Evolutionary conservation across 2,113 vertebrate genomes (phyloP).

Genomic region (Hypocryptadius cinnamomeus): DNA sequence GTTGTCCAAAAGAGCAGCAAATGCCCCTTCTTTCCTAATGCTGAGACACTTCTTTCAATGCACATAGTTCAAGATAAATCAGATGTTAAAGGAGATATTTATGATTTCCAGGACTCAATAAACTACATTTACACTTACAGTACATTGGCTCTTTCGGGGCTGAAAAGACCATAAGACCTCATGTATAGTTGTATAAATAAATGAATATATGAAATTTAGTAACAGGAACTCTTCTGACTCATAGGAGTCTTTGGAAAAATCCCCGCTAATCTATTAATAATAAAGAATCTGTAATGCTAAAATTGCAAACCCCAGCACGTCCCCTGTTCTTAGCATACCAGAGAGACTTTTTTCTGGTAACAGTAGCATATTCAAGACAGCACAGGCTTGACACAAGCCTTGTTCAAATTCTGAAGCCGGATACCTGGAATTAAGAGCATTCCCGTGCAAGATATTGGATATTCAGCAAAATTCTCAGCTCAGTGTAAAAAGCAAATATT

Average conservation of each 20-base stretch:
- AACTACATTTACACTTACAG: background rate
- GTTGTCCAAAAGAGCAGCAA: background rate
- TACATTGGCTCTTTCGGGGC: background rate
- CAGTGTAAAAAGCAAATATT: conserved; percentile 4
- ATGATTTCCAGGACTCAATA: conserved; percentile 2
- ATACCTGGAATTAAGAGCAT: conserved; percentile 12
- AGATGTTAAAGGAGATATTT: background rate
- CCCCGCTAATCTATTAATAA: conserved; percentile 52
- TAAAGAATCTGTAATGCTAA: conserved; percentile 58
- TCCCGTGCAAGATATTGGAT: background rate
- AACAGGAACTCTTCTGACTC: conserved; percentile 50
- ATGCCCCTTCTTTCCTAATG: background rate
- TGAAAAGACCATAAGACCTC: conserved; percentile 1
- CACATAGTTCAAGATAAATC: background rate
- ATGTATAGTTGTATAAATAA: conserved; percentile 20
- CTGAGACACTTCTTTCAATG: background rate
- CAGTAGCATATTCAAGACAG: conserved; percentile 49
- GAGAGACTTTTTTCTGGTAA: conserved; percentile 20
- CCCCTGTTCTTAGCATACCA: conserved; percentile 41
- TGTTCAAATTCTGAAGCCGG: conserved; percentile 15
- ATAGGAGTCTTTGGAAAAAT: conserved; percentile 55
- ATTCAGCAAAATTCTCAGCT: background rate
- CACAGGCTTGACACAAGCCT: background rate
- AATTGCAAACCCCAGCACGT: conserved; percentile 50
- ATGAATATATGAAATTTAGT: conserved; percentile 46